Evolutionary conservation across 1,140 invertebrate genomes (phyloP), one percentile per base, ranked within the genome.

Genomic region (Ericerus pela): DNA sequence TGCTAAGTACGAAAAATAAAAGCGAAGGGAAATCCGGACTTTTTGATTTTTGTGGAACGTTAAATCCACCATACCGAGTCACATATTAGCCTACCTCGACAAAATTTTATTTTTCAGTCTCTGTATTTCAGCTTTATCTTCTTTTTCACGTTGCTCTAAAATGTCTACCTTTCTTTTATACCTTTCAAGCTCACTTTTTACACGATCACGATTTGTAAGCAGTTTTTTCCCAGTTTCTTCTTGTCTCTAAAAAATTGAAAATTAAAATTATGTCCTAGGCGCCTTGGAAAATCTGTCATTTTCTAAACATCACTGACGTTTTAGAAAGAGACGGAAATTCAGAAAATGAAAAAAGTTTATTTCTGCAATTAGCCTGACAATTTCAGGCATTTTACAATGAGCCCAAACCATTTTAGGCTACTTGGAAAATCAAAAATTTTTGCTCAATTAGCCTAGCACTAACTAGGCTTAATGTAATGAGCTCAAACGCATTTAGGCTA

Each of bases 151-250:
- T 51, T 53, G 53, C 22, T 71, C 69, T 61, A 71, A 70, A 54
- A 72, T 72, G 36, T 71, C 68, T 24, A 68, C 62, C 62, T 76
- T 75, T 6, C 61, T 64, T 24, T 73, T 72, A 61, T 75, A 76
- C 51, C 67, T 70, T 3, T 68, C 67, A 0, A 76, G 55, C 60
- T 76, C 75, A 16, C 64, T 69, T 63, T 70, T 67, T 57, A 76
- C 70, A 51, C 73, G 51, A 37, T 59, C 58, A 43, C 58, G 59
- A 38, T 57, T 47, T 30, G 51, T 51, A 11, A 55, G 55, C 18
- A 59, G 16, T 12, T 56, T 57, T 47, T 61, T 58, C 30, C 47
- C 57, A 28, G 20, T 53, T 14, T 41, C 53, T 43, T 55, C 16
- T 51, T 41, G 36, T 31, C 28, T 24, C 51, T 52, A 16, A 18